Base-by-base conservation (phyloP, 2,113 vertebrate species). In the Rhipidura dahli region DNA sequence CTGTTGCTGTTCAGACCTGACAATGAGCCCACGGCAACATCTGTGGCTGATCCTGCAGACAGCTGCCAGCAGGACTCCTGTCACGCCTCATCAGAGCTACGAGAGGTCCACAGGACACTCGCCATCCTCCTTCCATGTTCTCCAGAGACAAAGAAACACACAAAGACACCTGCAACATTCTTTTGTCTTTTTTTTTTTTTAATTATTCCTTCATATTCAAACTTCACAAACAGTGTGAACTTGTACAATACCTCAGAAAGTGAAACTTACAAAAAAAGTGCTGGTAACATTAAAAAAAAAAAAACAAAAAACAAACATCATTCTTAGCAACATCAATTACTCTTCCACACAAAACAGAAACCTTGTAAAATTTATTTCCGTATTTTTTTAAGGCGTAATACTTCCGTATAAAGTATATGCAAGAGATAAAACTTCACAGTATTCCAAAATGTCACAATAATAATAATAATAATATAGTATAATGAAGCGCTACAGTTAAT, bases 341-440 rank as follows among this genome's bases (percentile, higher is more conserved):
- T 98, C 98, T 98, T 98, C 98, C 98, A 98, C 98, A 98, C 98
- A 98, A 98, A 98, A 98, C 98, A 98, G 98, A 98, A 98, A 98
- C 98, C 98, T 98, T 98, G 98, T 98, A 98, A 98, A 98, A 98
- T 98, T 98, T 98, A 98, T 98, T 98, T 98, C 98, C 97, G 96
- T 98, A 98, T 98, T 98, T 97, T 94, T 98, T 98, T 98, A 98
- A 98, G 98, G 98, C 98, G 98, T 98, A 98, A 98, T 98, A 98
- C 98, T 98, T 98, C 98, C 85, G 98, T 98, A 98, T 98, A 98
- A 98, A 98, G 98, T 98, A 98, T 98, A 98, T 98, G 98, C 98
- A 98, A 98, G 98, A 98, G 98, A 98, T 98, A 98, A 98, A 98
- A 98, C 98, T 98, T 98, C 98, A 98, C 98, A 98, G 98, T 98